Conservation (phyloP, 2,797 vertebrate genomes). For the Myiotriccus ornatus region DNA sequence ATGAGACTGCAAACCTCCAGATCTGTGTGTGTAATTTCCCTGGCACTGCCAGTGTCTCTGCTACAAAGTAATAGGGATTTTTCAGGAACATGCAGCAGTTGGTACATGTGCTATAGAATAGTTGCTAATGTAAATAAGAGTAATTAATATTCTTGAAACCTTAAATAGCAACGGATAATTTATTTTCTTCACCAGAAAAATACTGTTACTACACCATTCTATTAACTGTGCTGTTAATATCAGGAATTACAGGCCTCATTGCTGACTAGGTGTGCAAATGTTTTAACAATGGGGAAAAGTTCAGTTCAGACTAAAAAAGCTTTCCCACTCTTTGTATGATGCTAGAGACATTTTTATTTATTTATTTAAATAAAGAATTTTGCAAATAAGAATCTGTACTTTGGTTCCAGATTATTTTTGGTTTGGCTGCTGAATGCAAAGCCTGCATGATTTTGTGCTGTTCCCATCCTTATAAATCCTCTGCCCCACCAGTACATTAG, state of each 20-base stretch:
- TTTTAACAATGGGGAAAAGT: not conserved
- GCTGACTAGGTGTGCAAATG: not conserved
- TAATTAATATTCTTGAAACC: not conserved
- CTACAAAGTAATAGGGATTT: accelerated
- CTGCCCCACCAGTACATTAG: not conserved
- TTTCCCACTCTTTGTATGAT: not conserved
- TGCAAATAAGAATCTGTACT: not conserved
- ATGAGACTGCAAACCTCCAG: not conserved
- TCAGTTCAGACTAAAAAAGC: not conserved
- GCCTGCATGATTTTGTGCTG: not conserved
- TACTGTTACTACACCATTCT: not conserved
- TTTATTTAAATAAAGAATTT: not conserved
- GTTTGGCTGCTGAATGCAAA: not conserved
- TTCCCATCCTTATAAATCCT: not conserved
- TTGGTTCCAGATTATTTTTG: not conserved
- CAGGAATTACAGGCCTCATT: not conserved
- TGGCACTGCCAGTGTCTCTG: accelerated
- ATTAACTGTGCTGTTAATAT: not conserved
- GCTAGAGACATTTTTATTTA: not conserved
- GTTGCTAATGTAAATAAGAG: not conserved
- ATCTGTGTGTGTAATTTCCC: not conserved
- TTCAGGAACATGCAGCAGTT: not conserved
- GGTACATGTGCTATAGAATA: accelerated
- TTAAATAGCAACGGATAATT: not conserved
- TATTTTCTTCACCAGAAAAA: not conserved